A percentile compares a stretch with the other conserved stretches of the same genome.
Evolutionary conservation across 2,797 vertebrate genomes (phyloP).

Genomic region (Sebastes melanostomus): DNA sequence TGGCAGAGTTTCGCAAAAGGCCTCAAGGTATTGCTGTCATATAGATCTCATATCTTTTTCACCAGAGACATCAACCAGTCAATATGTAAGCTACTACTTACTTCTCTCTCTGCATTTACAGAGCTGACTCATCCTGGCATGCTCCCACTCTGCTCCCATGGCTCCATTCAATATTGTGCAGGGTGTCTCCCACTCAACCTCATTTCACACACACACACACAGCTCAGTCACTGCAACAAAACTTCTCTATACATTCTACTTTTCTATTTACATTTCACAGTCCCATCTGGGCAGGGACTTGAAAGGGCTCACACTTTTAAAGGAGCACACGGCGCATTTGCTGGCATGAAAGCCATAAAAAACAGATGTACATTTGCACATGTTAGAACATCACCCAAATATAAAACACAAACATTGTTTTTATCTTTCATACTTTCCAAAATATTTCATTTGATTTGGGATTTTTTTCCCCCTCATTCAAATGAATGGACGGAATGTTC

Average conservation of each 20-base stretch:
- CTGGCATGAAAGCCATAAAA: constrained; percentile 3
- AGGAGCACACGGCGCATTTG: constrained; percentile 6
- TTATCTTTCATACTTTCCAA: background rate
- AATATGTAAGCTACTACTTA: constrained; percentile 53
- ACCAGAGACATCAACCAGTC: constrained; percentile 44
- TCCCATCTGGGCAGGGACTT: constrained; percentile 3
- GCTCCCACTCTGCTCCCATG: constrained; percentile 44
- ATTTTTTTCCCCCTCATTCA: background rate
- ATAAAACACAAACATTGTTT: background rate
- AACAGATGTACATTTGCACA: constrained; percentile 6
- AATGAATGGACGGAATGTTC: background rate
- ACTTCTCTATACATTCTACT: constrained; percentile 15
- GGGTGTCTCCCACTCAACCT: constrained; percentile 47
- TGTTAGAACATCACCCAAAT: background rate
- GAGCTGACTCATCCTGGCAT: constrained; percentile 56
- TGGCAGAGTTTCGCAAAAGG: constrained; percentile 38
- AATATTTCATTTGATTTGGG: background rate
- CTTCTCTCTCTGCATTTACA: constrained; percentile 37
- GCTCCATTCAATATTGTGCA: constrained; percentile 57
- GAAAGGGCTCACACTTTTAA: constrained; percentile 3
- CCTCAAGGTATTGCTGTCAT: constrained; percentile 42
- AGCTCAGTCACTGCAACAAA: constrained; percentile 27
- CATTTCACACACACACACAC: constrained; percentile 41
- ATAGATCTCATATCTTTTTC: constrained; percentile 43
- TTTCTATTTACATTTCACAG: constrained; percentile 35